Conservation (phyloP, 2,888 invertebrate species). For the Hypercompe scribonia region DNA sequence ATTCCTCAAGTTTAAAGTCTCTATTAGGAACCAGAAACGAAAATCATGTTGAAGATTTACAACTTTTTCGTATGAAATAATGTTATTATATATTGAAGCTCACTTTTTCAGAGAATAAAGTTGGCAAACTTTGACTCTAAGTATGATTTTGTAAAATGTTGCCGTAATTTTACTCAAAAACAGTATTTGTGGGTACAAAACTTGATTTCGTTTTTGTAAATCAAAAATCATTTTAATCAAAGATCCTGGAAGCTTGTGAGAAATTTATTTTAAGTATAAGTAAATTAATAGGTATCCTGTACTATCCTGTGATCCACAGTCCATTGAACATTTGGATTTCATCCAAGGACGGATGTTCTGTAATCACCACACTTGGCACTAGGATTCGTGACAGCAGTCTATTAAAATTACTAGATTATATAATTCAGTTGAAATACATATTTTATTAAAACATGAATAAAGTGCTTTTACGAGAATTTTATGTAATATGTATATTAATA, state of each 20-base stretch:
- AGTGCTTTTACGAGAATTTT: background rate
- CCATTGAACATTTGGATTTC: conserved; percentile 22
- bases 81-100: conserved; percentile 32
- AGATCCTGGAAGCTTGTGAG: background rate
- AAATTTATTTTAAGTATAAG: conserved; percentile 9
- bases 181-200: background rate
- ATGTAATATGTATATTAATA: background rate
- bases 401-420: conserved; percentile 11
- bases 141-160: conserved; percentile 18
- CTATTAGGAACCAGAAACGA: conserved; percentile 13
- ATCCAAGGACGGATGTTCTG: conserved; percentile 19
- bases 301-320: conserved; percentile 1
- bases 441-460: background rate
- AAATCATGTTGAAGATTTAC: conserved; percentile 43
- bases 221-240: background rate
- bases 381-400: conserved; percentile 13
- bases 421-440: background rate
- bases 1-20: conserved; percentile 9
- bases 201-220: background rate
- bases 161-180: background rate
- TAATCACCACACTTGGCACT: conserved; percentile 26
- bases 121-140: conserved; percentile 14
- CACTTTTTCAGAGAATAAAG: conserved; percentile 18
- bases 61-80: conserved; percentile 38
- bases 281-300: conserved; percentile 8